These are phyloP conservation scores for Stichopus chloronotus DNA, from an alignment of 35 echinoderm and acorn worm genomes.

Conservation along the genomic window DNA sequence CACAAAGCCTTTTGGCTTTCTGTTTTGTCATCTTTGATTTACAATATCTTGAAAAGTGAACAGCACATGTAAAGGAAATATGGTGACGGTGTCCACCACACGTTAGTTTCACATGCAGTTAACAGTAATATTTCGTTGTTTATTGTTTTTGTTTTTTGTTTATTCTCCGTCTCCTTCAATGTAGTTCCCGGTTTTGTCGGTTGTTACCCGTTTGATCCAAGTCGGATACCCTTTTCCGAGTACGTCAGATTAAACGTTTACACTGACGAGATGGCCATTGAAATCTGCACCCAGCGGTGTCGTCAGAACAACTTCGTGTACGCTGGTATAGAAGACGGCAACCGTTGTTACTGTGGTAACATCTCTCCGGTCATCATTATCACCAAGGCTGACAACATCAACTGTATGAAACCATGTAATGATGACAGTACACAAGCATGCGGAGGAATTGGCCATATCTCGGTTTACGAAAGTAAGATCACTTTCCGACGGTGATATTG, in stretches of 20 bases:
- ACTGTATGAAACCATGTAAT: slow-evolving; percentile 23
- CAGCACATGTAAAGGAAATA: too few species aligned
- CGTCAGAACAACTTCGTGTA: neutral
- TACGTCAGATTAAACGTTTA: neutral
- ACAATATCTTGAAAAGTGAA: too few species aligned
- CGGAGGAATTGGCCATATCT: slow-evolving; percentile 33
- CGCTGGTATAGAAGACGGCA: slow-evolving; percentile 32
- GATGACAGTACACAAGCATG: slow-evolving; percentile 17
- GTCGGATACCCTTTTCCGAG: neutral
- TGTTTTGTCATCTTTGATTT: too few species aligned
- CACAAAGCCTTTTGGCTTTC: too few species aligned
- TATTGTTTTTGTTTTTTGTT: slow-evolving; percentile 1
- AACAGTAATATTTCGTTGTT: neutral
- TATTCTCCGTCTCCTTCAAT: neutral
- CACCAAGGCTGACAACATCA: neutral
- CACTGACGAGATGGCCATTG: slow-evolving; percentile 37
- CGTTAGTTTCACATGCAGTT: too few species aligned
- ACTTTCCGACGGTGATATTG: too few species aligned
- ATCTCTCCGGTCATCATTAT: neutral
- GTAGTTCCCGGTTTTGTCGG: slow-evolving; percentile 20
- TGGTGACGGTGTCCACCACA: too few species aligned
- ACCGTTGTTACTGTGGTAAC: slow-evolving; percentile 33
- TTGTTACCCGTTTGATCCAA: slow-evolving; percentile 23
- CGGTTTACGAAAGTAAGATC: slow-evolving; percentile 37
- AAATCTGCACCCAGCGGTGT: neutral